These are phyloP conservation scores for Rosalia funebris DNA, from an alignment of 2,888 invertebrate species.

Conservation along the genomic window DNA sequence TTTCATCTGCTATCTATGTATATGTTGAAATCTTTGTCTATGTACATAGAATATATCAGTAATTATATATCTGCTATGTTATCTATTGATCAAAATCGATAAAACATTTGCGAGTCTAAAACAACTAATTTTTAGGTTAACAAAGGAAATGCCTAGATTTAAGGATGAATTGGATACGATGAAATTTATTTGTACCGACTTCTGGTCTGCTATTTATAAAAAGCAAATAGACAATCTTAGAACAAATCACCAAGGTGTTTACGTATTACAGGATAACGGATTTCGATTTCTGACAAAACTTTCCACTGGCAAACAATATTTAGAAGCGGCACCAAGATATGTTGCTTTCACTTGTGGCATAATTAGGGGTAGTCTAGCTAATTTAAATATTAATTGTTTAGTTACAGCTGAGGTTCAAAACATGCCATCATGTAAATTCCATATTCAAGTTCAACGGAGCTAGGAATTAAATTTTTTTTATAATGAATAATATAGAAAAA, in stretches of 20 bases:
- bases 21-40: no score
- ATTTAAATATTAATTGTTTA: constrained; percentile 91
- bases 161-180: constrained; percentile 97
- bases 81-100: no score
- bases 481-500: no score
- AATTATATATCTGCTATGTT: no score
- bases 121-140: constrained; percentile 69
- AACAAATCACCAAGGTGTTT: constrained; percentile 98
- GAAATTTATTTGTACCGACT: constrained; percentile 99
- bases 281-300: constrained; percentile 91
- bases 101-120: no score
- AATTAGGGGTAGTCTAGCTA: constrained; percentile 92
- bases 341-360: constrained; percentile 96
- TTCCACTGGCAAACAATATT: constrained; percentile 88
- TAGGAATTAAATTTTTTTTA: constrained; percentile 55
- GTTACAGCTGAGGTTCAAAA: constrained; percentile 95
- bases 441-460: constrained; percentile 85
- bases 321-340: constrained; percentile 91
- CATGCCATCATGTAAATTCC: constrained; percentile 93
- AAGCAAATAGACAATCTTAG: constrained; percentile 98
- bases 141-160: constrained; percentile 91
- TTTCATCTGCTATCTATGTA: no score
- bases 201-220: constrained; percentile 97
- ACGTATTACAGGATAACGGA: constrained; percentile 95
- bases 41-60: no score